Percentiles rank a stretch among this genome's conserved stretches.
These are phyloP conservation scores for Hesperophylax magnus DNA, from an alignment of 1,140 invertebrate genomes.

Conservation along the genomic window DNA sequence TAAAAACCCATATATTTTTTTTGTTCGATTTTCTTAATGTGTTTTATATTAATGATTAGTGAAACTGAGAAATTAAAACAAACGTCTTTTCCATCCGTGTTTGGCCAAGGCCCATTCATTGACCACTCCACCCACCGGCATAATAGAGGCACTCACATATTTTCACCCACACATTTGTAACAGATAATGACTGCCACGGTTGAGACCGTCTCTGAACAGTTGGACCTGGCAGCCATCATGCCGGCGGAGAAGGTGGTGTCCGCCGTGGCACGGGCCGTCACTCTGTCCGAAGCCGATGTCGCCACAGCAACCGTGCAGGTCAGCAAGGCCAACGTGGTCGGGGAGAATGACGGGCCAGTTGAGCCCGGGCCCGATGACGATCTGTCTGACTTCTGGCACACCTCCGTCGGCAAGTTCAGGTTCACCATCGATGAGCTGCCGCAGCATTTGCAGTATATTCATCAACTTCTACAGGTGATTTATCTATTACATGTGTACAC, in stretches of 20 bases:
- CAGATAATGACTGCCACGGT: conserved; percentile 95
- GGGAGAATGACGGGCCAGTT: conserved; percentile 78
- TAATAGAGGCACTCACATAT: not conserved
- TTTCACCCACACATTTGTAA: conserved; percentile 37
- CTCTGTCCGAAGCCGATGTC: conserved; percentile 90
- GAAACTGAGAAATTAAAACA: no score
- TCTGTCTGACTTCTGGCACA: conserved; percentile 89
- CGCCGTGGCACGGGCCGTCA: conserved; percentile 87
- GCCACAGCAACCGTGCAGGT: conserved; percentile 77
- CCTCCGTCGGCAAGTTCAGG: conserved; percentile 92
- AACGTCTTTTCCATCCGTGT: not conserved
- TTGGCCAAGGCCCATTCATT: not conserved
- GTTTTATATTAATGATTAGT: no score
- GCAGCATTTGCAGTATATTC: conserved; percentile 92
- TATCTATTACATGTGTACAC: not conserved
- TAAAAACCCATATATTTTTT: no score
- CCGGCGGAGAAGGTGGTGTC: conserved; percentile 85
- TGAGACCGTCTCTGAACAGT: conserved; percentile 91
- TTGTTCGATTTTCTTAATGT: no score
- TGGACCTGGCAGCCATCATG: conserved; percentile 86
- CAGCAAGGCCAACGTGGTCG: conserved; percentile 77
- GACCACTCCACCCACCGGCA: not conserved
- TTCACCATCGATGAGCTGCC: conserved; percentile 94
- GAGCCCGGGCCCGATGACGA: conserved; percentile 80
- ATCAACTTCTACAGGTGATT: conserved; percentile 87